These are phyloP conservation scores for Sebastes variabilis DNA, from an alignment of 2,797 vertebrate species.

Conservation along the genomic window DNA sequence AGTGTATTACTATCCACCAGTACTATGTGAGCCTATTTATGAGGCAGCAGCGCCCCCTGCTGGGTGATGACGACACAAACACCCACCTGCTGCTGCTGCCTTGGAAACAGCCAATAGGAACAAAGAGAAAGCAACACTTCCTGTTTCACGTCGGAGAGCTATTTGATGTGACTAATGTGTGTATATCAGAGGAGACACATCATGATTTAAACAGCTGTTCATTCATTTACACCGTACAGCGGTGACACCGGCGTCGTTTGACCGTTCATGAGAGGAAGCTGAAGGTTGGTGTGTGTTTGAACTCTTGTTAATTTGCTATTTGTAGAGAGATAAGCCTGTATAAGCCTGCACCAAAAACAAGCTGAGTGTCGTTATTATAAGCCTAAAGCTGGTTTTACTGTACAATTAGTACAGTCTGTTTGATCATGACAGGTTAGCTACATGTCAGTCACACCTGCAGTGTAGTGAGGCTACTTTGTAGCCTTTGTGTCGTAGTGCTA, in stretches of 20 bases:
- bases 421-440: not conserved
- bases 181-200: conserved; percentile 1
- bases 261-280: conserved; percentile 51
- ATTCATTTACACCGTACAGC: not conserved
- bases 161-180: not conserved
- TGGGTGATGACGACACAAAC: not conserved
- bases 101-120: conserved; percentile 50
- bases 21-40: not conserved
- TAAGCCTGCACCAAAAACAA: conserved; percentile 50
- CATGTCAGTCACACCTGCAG: not conserved
- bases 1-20: not conserved
- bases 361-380: not conserved
- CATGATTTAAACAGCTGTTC: not conserved
- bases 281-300: conserved; percentile 61
- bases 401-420: not conserved
- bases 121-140: conserved; percentile 59
- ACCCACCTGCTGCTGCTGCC: not conserved
- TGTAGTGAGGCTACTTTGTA: not conserved
- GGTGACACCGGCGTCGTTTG: not conserved
- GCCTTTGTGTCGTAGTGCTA: not conserved
- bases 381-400: not conserved
- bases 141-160: conserved; percentile 40
- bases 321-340: conserved; percentile 49
- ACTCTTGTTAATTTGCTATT: conserved; percentile 23
- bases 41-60: conserved; percentile 37